Conservation (phyloP, 2,113 vertebrate genomes). For the Tragelaphus imberbis region DNA sequence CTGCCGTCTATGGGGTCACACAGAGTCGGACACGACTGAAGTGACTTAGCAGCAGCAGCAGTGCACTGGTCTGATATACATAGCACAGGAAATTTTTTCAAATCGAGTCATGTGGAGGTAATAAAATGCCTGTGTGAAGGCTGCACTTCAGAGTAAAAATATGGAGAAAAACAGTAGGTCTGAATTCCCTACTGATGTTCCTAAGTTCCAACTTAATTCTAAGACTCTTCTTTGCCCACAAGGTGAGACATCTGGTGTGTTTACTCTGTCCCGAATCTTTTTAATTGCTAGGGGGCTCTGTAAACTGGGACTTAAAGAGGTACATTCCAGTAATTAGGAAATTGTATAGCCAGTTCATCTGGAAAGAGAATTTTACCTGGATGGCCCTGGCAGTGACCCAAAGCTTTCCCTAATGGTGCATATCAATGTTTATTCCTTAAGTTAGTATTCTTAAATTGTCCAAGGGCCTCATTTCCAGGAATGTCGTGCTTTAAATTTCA, state of each 20-base stretch:
- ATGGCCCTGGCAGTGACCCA: constrained; percentile 33
- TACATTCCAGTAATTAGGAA: constrained; percentile 52
- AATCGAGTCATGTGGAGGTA: neutral
- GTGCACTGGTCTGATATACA: neutral
- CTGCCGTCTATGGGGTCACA: too few relatives aligned
- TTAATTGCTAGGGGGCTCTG: neutral
- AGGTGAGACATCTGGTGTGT: neutral
- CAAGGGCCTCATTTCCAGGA: constrained; percentile 70
- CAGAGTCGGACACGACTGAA: too few relatives aligned
- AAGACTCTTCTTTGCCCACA: neutral
- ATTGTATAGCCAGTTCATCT: constrained; percentile 6
- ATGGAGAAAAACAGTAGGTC: neutral
- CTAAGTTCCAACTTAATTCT: neutral
- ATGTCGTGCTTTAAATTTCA: constrained; percentile 61
- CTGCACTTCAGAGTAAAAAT: neutral
- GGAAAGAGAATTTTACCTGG: constrained; percentile 42
- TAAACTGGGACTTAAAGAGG: neutral
- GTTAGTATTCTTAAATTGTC: constrained; percentile 67
- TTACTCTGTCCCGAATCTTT: neutral
- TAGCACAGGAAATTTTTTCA: neutral
- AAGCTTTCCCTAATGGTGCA: constrained; percentile 49
- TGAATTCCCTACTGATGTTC: neutral
- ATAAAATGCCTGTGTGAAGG: neutral
- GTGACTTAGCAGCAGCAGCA: neutral
- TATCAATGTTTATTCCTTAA: constrained; percentile 66